Evolutionary conservation across 2,888 invertebrate species (phyloP).

Genomic region (Atherix ibis): DNA sequence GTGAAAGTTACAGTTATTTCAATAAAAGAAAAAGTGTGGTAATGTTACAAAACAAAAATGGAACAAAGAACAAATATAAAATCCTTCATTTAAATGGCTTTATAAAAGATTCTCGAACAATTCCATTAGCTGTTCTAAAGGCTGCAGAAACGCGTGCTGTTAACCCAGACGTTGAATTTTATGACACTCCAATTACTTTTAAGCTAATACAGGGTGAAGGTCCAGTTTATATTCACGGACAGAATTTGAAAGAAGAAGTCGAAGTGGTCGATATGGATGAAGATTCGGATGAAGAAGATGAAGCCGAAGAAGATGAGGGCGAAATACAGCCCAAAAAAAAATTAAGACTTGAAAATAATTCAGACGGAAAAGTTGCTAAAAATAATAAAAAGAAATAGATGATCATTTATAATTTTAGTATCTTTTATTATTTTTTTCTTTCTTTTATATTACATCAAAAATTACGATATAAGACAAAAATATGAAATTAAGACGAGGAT

Average conservation of each 20-base stretch:
- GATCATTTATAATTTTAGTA: too few species aligned
- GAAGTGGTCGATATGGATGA: constrained; percentile 71
- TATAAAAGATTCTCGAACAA: constrained; percentile 67
- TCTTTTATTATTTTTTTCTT: too few species aligned
- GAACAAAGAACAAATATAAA: too few species aligned
- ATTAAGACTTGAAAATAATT: constrained; percentile 54
- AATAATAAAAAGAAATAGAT: constrained; percentile 51
- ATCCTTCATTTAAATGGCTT: too few species aligned
- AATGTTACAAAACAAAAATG: too few species aligned
- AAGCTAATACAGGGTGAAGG: constrained; percentile 60
- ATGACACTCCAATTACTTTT: constrained; percentile 74
- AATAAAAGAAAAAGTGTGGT: too few species aligned
- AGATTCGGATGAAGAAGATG: constrained; percentile 64
- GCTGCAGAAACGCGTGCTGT: constrained; percentile 60
- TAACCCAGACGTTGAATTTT: constrained; percentile 69
- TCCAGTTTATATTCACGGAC: constrained; percentile 72
- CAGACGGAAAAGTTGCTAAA: constrained; percentile 55
- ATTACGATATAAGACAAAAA: too few species aligned
- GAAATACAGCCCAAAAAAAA: constrained; percentile 69
- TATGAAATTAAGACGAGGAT: too few species aligned
- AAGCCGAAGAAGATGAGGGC: constrained; percentile 48
- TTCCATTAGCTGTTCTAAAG: constrained; percentile 68
- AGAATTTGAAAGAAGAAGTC: constrained; percentile 66
- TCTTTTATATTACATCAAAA: too few species aligned
- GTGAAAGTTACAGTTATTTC: too few species aligned